Evolutionary conservation across 2,113 vertebrate genomes (phyloP).

Genomic region (Chaetops frenatus): DNA sequence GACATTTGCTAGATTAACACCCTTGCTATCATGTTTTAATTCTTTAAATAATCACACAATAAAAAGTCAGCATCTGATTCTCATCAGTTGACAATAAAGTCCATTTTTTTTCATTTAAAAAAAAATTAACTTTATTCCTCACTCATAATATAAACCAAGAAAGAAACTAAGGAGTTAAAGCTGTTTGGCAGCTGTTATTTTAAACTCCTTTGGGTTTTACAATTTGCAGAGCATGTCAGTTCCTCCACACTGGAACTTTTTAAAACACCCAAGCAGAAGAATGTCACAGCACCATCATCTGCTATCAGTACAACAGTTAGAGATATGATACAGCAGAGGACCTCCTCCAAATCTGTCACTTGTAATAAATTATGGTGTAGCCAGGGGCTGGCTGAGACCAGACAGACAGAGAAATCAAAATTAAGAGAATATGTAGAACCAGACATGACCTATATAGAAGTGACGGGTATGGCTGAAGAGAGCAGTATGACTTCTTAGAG

Average conservation of each 20-base stretch:
- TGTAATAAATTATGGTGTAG: not conserved
- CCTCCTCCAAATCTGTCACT: conserved; percentile 32
- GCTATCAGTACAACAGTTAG: not conserved
- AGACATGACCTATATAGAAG: conserved; percentile 30
- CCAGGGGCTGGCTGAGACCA: conserved; percentile 15
- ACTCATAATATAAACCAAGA: not conserved
- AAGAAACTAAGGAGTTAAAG: not conserved
- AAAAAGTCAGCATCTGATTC: conserved; percentile 16
- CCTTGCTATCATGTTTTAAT: conserved; percentile 26
- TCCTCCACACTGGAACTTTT: not conserved
- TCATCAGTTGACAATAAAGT: not conserved
- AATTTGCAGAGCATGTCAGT: not conserved
- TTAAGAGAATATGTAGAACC: not conserved
- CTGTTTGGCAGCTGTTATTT: conserved; percentile 12
- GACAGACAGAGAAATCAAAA: conserved; percentile 8
- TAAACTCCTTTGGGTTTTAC: not conserved
- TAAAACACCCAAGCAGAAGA: not conserved
- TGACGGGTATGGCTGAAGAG: not conserved
- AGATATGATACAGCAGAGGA: not conserved
- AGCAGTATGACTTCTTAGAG: not conserved
- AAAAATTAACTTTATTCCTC: not conserved
- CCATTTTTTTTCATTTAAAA: not conserved
- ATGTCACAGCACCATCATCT: not conserved
- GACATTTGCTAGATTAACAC: conserved; percentile 24
- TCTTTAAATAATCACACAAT: not conserved